Evolutionary conservation across 2,888 invertebrate species (phyloP).

Genomic region (Linnaemya vulpina): DNA sequence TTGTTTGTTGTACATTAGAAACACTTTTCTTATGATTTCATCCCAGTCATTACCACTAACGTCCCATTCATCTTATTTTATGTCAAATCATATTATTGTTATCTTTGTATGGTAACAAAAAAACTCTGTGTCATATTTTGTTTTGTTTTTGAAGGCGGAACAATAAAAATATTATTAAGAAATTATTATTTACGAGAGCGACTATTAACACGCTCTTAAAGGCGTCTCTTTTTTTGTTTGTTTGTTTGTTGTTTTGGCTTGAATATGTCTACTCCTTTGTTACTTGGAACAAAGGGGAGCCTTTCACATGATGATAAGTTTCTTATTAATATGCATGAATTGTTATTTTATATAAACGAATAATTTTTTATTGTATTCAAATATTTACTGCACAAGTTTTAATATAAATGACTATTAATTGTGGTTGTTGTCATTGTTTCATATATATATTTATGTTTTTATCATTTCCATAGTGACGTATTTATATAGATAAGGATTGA

Average conservation of each 20-base stretch:
- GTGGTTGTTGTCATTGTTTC: background rate
- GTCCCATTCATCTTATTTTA: background rate
- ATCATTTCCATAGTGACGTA: background rate
- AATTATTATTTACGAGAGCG: background rate
- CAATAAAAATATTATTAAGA: slow-evolving; percentile 1
- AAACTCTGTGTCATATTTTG: slow-evolving; percentile 9
- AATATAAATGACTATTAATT: slow-evolving; percentile 1
- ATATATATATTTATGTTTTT: background rate
- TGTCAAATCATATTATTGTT: slow-evolving; percentile 11
- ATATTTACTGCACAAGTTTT: background rate
- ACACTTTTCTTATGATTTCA: slow-evolving; percentile 27
- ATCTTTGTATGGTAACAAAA: background rate
- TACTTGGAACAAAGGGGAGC: background rate
- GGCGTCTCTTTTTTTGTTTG: slow-evolving; percentile 3
- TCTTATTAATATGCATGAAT: slow-evolving; percentile 4
- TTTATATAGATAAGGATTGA: too few species aligned
- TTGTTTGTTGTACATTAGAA: slow-evolving; percentile 10
- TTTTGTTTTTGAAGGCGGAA: slow-evolving; percentile 14
- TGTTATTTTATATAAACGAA: slow-evolving; percentile 8
- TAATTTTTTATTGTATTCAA: background rate
- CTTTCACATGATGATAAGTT: slow-evolving; percentile 7
- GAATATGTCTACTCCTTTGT: slow-evolving; percentile 19
- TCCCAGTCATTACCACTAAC: background rate
- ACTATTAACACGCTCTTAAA: slow-evolving; percentile 28
- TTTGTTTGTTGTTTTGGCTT: background rate